phyloP scores from a whole-genome alignment of 2,113 vertebrate species.

The Paraplagusia blochii region DNA sequence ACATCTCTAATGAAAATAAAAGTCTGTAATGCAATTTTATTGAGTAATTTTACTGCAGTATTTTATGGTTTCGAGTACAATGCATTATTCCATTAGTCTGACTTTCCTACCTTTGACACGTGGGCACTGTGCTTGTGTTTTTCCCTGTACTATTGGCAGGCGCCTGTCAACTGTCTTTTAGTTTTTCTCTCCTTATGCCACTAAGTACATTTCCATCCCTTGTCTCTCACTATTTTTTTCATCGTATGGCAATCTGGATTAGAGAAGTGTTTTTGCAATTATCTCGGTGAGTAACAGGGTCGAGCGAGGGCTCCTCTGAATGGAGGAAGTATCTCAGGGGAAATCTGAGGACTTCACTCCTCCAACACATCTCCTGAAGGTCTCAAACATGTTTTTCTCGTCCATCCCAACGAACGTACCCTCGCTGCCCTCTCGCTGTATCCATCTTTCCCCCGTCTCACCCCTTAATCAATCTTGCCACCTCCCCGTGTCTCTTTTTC shows the following conservation, averaged over 20 bases:
- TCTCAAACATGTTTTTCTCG: conserved; percentile 3
- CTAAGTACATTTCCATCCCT: conserved; percentile 69
- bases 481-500: conserved; percentile 43
- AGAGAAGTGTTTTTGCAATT: conserved; percentile 64
- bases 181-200: conserved; percentile 43
- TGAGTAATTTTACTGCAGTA: too few species aligned
- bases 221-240: conserved; percentile 21
- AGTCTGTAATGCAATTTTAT: too few species aligned
- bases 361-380: conserved; percentile 20
- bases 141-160: conserved; percentile 55
- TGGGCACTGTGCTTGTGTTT: conserved; percentile 46
- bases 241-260: conserved; percentile 48
- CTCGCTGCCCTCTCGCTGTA: conserved; percentile 8
- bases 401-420: neutral
- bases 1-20: too few species aligned
- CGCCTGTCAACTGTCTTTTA: conserved; percentile 52
- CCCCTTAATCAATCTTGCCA: conserved; percentile 32
- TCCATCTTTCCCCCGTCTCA: conserved; percentile 7
- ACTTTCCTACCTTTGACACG: conserved; percentile 42
- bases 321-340: conserved; percentile 11
- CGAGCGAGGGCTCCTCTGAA: conserved; percentile 43
- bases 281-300: conserved; percentile 56
- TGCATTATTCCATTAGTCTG: conserved; percentile 15
- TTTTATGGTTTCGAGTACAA: neutral
- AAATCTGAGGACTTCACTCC: conserved; percentile 29